Percentiles rank a stretch among this genome's conserved stretches.
phyloP scores from a whole-genome alignment of 2,113 vertebrate species.

The Prionailurus viverrinus region DNA sequence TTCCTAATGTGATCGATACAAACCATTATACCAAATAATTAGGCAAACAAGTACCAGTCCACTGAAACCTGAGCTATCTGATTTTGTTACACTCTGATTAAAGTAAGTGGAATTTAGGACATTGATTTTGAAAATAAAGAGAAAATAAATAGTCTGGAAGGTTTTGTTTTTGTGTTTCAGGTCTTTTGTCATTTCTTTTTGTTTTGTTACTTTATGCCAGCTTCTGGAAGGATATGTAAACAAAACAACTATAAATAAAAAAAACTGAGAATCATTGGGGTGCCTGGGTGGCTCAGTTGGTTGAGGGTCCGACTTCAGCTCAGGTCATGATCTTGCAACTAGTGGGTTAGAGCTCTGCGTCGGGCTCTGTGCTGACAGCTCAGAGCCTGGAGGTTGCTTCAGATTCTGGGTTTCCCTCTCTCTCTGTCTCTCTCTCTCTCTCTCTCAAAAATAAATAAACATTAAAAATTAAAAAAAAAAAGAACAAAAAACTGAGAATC shows the following conservation, averaged over 20 bases:
- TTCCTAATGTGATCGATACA: neutral
- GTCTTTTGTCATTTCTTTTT: neutral
- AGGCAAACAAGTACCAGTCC: neutral
- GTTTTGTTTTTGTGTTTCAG: neutral
- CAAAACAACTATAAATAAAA: neutral
- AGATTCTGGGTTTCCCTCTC: too few species aligned
- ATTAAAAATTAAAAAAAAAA: too few species aligned
- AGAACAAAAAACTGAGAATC: neutral
- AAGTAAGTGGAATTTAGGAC: neutral
- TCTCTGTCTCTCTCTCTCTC: too few species aligned
- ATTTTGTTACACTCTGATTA: neutral
- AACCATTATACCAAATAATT: neutral
- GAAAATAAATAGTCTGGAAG: neutral
- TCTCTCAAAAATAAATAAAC: too few species aligned
- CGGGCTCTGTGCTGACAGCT: too few species aligned
- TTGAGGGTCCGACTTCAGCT: too few species aligned
- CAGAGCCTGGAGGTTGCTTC: too few species aligned
- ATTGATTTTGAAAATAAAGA: neutral
- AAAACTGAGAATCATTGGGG: neutral
- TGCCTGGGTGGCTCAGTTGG: too few species aligned
- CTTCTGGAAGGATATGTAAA: neutral
- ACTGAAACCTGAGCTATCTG: neutral
- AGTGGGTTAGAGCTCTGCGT: too few species aligned
- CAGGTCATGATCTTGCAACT: too few species aligned
- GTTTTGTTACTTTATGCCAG: neutral